Evolutionary conservation across 1,140 invertebrate species (phyloP), one percentile per base, ranked within the genome.

Genomic region (Bursaphelenchus mucronatus): DNA sequence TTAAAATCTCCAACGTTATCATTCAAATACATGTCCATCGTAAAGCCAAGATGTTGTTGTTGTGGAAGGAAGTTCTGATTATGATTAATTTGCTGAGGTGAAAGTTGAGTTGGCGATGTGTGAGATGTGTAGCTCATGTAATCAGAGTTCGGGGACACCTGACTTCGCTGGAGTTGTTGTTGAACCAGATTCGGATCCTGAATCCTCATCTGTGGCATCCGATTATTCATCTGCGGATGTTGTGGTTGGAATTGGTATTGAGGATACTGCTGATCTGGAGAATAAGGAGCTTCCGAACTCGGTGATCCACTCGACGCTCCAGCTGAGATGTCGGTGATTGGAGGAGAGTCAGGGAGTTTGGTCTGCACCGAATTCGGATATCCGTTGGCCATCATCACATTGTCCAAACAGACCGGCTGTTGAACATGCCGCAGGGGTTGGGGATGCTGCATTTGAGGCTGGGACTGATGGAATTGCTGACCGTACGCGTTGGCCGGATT

Each of bases 241-340:
- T 30, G 30, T 30, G 30, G 30, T 30, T 30, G 30, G 30, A 30
- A 30, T 30, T 30, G 11, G 41, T 10, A 21, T 40, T 66, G 21
- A 67, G 56, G 13, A 15, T 15, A n/a, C 46, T 66, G 13, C 15
- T 71, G 68, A 21, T 75, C 73, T n/a, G 73, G 73, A 0, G 73
- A 75, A 45, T 75, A 75, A 19, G 73, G 73, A 13, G 73, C 53
- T 17, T 71, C 73, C 15, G 67, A 64, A 13, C 13, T n/a, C 61
- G 66, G 56, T 45, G 54, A 51, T 10, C 15, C 63, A 10, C 15
- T 51, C 13, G 41, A 47, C 3, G 47, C 68, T n/a, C 64, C 66
- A 15, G 59, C 71, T 15, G 68, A 75, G n/a, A 66, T 67, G 58
- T 75, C 73, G 9, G 73, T 75, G 21, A 75, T 71, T 45, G 73